phyloP scores from a whole-genome alignment of 2,113 vertebrate species.

The Emydocephalus ijimae region DNA sequence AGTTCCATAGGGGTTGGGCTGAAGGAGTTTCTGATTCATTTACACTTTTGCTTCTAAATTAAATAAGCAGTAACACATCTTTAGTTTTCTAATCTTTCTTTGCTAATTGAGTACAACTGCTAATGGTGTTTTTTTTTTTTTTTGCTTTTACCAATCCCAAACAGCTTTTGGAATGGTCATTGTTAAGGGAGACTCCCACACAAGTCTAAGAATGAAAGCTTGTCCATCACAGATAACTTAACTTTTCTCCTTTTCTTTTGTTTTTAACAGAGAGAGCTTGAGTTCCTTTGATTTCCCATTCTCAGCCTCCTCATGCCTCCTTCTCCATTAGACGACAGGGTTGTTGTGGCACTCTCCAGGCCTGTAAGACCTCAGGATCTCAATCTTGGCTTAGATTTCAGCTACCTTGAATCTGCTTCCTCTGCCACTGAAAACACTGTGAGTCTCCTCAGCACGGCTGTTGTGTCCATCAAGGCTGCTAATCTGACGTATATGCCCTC shows the following conservation, averaged over 20 bases:
- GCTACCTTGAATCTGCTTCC: constrained; percentile 81
- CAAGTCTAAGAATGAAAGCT: background rate
- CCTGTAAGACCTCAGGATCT: constrained; percentile 98
- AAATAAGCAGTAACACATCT: background rate
- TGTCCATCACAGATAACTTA: constrained; percentile 4
- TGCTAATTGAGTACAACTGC: background rate
- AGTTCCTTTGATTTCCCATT: constrained; percentile 85
- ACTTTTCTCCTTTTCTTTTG: background rate
- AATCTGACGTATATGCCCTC: constrained; percentile 99
- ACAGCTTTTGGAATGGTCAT: background rate
- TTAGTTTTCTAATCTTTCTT: background rate
- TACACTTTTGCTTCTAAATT: background rate
- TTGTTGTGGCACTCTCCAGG: constrained; percentile 96
- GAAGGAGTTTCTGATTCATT: background rate
- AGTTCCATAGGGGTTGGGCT: background rate
- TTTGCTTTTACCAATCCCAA: background rate
- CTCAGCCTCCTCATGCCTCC: constrained; percentile 99
- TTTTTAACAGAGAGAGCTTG: constrained; percentile 77
- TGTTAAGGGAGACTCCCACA: background rate
- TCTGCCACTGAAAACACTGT: constrained; percentile 66
- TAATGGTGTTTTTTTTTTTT: background rate
- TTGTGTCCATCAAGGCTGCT: constrained; percentile 89
- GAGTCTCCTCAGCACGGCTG: constrained; percentile 78
- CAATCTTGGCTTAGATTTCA: constrained; percentile 91
- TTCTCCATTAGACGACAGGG: constrained; percentile 98